phyloP scores from a whole-genome alignment of 1,140 invertebrate genomes.

The Caerostris extrusa region DNA sequence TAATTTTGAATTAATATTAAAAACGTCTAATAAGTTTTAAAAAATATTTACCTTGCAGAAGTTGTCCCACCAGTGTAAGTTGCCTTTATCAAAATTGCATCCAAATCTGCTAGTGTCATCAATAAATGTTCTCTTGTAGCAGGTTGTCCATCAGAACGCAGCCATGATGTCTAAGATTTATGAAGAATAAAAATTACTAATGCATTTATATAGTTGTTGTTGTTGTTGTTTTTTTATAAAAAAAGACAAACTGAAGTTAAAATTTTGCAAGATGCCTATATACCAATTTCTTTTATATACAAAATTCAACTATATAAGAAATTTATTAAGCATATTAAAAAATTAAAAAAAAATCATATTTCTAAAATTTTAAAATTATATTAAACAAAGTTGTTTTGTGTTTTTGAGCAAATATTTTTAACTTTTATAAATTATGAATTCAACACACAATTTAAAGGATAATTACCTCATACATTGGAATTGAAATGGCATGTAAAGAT shows the following conservation, averaged over 20 bases:
- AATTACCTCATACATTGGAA: constrained; percentile 87
- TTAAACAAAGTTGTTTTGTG: no score
- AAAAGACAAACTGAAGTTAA: no score
- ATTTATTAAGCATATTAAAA: no score
- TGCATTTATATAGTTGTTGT: background rate
- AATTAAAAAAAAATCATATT: no score
- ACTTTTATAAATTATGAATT: no score
- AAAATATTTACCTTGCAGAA: constrained; percentile 86
- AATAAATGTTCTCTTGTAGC: constrained; percentile 93
- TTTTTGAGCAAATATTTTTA: no score
- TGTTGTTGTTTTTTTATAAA: no score
- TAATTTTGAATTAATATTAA: background rate
- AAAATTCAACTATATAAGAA: no score
- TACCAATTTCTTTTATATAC: no score
- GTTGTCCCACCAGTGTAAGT: constrained; percentile 92
- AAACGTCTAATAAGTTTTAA: background rate
- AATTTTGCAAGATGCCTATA: no score
- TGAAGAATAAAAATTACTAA: background rate
- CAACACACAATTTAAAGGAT: background rate
- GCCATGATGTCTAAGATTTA: constrained; percentile 84
- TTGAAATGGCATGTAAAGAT: constrained; percentile 85
- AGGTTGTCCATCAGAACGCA: constrained; percentile 89
- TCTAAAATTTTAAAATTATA: no score
- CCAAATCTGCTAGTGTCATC: constrained; percentile 94
- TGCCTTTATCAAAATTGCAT: constrained; percentile 94